These are phyloP conservation scores for Caenorhabditis sp. DNA, from an alignment of 2,888 invertebrate genomes.

Conservation along the genomic window DNA sequence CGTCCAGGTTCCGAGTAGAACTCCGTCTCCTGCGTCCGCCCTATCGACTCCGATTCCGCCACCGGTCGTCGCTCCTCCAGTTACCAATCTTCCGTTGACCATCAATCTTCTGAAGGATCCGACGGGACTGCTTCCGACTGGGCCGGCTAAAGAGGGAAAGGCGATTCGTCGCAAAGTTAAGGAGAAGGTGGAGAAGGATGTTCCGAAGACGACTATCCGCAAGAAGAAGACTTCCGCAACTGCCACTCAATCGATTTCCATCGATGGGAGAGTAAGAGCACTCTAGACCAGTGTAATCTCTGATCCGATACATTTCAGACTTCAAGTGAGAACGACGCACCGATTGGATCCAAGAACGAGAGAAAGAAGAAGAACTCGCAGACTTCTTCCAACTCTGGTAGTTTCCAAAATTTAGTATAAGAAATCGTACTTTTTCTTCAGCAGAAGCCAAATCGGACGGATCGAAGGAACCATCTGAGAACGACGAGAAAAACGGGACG, in stretches of 20 bases:
- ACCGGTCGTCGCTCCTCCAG: not conserved
- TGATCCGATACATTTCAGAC: not conserved
- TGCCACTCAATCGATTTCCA: constrained; percentile 16
- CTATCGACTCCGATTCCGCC: constrained; percentile 1
- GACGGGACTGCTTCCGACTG: not conserved
- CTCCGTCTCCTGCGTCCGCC: constrained; percentile 18
- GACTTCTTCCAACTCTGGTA: constrained; percentile 6
- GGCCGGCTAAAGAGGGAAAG: not conserved
- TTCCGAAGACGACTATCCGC: constrained; percentile 19
- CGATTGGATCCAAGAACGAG: not conserved
- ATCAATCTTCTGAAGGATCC: constrained; percentile 6
- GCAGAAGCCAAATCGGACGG: constrained; percentile 23
- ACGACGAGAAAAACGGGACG: constrained; percentile 10
- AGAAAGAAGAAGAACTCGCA: constrained; percentile 22
- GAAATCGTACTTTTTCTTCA: constrained; percentile 4
- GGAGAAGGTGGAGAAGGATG: constrained; percentile 21
- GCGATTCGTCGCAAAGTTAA: not conserved
- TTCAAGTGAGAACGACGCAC: constrained; percentile 31
- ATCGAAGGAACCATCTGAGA: constrained; percentile 22
- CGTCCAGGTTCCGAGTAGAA: not conserved
- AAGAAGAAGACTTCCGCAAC: constrained; percentile 33
- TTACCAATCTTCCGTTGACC: not conserved
- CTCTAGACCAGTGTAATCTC: not conserved
- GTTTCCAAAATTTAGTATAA: not conserved
- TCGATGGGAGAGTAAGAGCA: not conserved